Evolutionary conservation across 1,140 invertebrate genomes (phyloP), one percentile per base, ranked within the genome.

Genomic region (Agraylea sexmaculata): DNA sequence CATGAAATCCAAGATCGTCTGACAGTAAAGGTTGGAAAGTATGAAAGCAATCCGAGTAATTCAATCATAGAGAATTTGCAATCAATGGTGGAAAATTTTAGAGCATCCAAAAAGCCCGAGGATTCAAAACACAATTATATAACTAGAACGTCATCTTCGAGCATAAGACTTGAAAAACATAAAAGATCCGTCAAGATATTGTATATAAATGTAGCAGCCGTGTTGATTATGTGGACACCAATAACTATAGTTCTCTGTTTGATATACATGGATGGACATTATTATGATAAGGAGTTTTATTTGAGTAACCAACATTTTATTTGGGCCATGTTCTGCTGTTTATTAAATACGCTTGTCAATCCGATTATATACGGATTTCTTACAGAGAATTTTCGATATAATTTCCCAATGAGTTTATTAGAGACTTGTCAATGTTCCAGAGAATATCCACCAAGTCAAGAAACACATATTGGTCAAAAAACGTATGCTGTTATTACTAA

Each of bases 361-460:
- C 84, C 84, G 1, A 58, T 87, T 11, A 69, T 87, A 11, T 87
- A 85, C 52, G 82, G 83, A 32, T 72, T 84, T 40, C 73, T 84
- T 51, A 83, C 80, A 4, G 80, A 80, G 42, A 81, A 78, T 53
- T 85, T 87, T 57, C 63, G 80, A 48, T 42, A 49, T 13, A 25
- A 45, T 29, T 46, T 27, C 31, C 41, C 43, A 13, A 28, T 42
- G 13, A 41, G 31, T 4, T 20, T 31, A 17, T 49, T n/a, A n/a
- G n/a, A n/a, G n/a, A n/a, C n/a, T n/a, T n/a, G n/a, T n/a, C n/a
- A n/a, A n/a, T n/a, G n/a, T n/a, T n/a, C n/a, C n/a, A n/a, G n/a
- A n/a, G n/a, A n/a, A n/a, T n/a, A n/a, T n/a, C n/a, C n/a, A n/a
- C n/a, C n/a, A n/a, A n/a, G n/a, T n/a, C n/a, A n/a, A n/a, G n/a